phyloP scores from a whole-genome alignment of 1,140 invertebrate genomes.

The Ladona fulva region DNA sequence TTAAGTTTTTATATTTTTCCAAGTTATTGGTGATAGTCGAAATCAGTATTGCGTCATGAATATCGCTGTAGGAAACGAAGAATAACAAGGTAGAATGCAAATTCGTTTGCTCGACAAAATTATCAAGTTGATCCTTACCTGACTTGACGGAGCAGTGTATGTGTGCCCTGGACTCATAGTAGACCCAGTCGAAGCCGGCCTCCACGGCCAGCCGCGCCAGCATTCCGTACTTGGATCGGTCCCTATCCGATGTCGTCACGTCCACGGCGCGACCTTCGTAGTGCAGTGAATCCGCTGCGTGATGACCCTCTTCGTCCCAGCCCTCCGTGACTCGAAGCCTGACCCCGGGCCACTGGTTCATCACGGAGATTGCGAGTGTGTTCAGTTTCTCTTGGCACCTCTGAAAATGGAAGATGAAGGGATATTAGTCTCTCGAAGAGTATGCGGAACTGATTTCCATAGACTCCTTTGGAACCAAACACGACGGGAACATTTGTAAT shows the following conservation, averaged over 20 bases:
- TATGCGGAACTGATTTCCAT: too few species aligned
- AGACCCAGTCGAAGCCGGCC: conserved; percentile 98
- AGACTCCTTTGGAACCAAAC: too few species aligned
- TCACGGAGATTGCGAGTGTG: conserved; percentile 88
- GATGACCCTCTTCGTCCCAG: conserved; percentile 82
- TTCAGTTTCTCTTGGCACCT: conserved; percentile 92
- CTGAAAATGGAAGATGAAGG: conserved; percentile 48
- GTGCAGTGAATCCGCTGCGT: conserved; percentile 75
- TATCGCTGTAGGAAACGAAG: too few species aligned
- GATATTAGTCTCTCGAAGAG: background rate
- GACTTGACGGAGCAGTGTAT: conserved; percentile 97
- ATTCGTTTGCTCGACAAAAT: too few species aligned
- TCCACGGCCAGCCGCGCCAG: conserved; percentile 89
- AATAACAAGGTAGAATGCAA: too few species aligned
- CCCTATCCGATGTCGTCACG: conserved; percentile 86
- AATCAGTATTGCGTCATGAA: too few species aligned
- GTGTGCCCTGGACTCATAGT: conserved; percentile 86
- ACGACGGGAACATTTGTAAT: too few species aligned
- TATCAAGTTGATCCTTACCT: conserved; percentile 54
- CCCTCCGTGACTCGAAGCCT: conserved; percentile 84
- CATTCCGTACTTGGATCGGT: conserved; percentile 90
- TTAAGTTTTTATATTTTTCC: too few species aligned
- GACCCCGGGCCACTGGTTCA: conserved; percentile 97
- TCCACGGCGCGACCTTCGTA: conserved; percentile 94
- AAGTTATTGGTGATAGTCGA: too few species aligned